A percentile compares a stretch with the other conserved stretches of the same genome.
Evolutionary conservation across 1,140 invertebrate species (phyloP).

Genomic region (Rhagoletis zephyria): DNA sequence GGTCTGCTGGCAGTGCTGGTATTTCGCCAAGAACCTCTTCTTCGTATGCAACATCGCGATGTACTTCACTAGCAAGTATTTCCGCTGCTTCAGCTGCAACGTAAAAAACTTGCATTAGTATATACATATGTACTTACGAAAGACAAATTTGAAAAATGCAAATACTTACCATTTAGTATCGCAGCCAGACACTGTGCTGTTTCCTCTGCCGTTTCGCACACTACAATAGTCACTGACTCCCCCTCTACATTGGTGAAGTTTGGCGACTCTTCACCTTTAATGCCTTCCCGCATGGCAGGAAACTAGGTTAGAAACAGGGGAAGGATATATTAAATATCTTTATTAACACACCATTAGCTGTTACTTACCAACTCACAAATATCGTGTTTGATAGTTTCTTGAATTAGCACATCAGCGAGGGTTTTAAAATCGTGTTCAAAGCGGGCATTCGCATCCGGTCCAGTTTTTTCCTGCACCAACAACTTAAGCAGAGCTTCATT

Average conservation of each 20-base stretch:
- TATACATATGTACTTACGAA: background rate
- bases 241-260: constrained; percentile 84
- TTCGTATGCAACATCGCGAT: constrained; percentile 77
- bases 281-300: constrained; percentile 80
- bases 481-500: constrained; percentile 81
- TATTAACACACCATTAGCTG: background rate
- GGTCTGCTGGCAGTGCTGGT: constrained; percentile 64
- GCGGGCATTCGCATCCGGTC: constrained; percentile 79
- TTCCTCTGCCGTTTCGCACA: constrained; percentile 77
- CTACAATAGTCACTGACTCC: constrained; percentile 81
- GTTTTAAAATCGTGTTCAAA: constrained; percentile 88
- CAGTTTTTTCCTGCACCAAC: constrained; percentile 81
- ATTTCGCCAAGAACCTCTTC: constrained; percentile 70
- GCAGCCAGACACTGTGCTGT: constrained; percentile 80
- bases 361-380: constrained; percentile 77
- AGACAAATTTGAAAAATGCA: background rate
- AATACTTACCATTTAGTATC: constrained; percentile 77
- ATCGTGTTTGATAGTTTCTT: constrained; percentile 84
- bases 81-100: constrained; percentile 76
- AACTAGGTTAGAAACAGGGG: constrained; percentile 76
- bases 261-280: constrained; percentile 90
- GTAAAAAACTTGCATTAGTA: background rate
- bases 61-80: constrained; percentile 84
- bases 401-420: constrained; percentile 86
- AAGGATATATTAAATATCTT: background rate